Percentiles rank a stretch among this genome's conserved stretches.
Conservation (phyloP, 2,888 invertebrate genomes). For the Pristionchus entomophagus region DNA sequence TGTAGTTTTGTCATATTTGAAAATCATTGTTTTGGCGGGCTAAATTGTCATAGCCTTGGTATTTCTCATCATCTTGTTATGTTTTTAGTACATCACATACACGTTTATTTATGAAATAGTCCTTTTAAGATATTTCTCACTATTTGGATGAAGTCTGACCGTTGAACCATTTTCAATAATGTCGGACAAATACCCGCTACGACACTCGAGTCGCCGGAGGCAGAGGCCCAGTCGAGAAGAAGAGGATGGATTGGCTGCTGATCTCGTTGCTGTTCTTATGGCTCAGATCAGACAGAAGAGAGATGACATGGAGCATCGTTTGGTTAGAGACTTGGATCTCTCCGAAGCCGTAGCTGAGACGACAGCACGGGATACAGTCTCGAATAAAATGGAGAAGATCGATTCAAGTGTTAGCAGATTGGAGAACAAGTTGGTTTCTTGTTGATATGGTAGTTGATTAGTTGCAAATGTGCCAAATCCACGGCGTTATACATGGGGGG, state of each 20-base stretch:
- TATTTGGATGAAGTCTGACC: conserved; percentile 14
- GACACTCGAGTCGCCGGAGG: background rate
- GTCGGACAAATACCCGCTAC: background rate
- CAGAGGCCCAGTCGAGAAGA: background rate
- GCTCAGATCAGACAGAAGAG: conserved; percentile 36
- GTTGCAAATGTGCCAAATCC: background rate
- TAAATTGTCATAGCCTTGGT: background rate
- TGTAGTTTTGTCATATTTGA: background rate
- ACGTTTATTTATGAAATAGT: background rate
- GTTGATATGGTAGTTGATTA: background rate
- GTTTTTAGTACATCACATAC: background rate
- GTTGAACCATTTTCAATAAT: background rate
- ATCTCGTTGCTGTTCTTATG: background rate
- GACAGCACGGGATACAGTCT: background rate
- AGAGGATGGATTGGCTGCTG: conserved; percentile 17
- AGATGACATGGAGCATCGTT: background rate
- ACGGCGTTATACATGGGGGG: no score
- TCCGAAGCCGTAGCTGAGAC: background rate
- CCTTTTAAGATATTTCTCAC: background rate
- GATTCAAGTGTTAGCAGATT: conserved; percentile 33
- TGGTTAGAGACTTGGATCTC: background rate
- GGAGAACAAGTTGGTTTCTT: conserved; percentile 27
- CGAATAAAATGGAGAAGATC: conserved; percentile 33
- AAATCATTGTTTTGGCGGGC: conserved; percentile 1
- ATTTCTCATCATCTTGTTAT: background rate